phyloP scores from a whole-genome alignment of 2,113 vertebrate genomes.

The Oryzias celebensis region DNA sequence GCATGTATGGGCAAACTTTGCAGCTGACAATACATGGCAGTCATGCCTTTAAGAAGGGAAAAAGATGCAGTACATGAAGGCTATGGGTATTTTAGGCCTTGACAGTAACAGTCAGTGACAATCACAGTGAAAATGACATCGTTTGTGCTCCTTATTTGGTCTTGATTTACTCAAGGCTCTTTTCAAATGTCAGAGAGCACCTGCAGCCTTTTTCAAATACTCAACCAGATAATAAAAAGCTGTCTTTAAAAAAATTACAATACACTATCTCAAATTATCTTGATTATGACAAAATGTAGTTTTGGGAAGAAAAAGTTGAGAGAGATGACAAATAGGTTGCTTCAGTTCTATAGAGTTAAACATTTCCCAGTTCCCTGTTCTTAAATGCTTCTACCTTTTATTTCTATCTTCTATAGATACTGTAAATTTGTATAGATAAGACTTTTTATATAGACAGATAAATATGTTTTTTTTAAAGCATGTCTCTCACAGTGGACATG shows the following conservation, averaged over 20 bases:
- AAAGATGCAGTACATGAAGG: constrained; percentile 1
- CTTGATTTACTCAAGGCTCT: constrained; percentile 33
- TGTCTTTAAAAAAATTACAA: not conserved
- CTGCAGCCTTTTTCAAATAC: constrained; percentile 16
- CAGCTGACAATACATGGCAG: constrained; percentile 3
- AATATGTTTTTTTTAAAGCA: too few relatives aligned
- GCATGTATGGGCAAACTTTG: not conserved
- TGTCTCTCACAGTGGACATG: too few relatives aligned
- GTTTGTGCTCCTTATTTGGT: not conserved
- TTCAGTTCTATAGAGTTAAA: too few relatives aligned
- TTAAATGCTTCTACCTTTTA: too few relatives aligned
- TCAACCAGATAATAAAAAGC: constrained; percentile 14
- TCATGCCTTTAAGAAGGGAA: not conserved
- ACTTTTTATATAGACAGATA: too few relatives aligned
- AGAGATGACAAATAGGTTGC: not conserved
- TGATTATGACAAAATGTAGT: not conserved
- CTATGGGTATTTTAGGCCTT: constrained; percentile 25
- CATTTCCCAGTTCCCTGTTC: too few relatives aligned
- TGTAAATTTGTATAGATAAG: too few relatives aligned
- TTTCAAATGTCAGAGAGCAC: constrained; percentile 44
- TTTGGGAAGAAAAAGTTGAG: not conserved
- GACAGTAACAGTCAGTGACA: constrained; percentile 48
- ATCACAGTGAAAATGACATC: too few relatives aligned
- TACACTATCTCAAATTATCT: not conserved
- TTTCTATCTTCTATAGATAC: too few relatives aligned